Evolutionary conservation across 2,888 invertebrate genomes (phyloP).

Genomic region (Lithophane socia): DNA sequence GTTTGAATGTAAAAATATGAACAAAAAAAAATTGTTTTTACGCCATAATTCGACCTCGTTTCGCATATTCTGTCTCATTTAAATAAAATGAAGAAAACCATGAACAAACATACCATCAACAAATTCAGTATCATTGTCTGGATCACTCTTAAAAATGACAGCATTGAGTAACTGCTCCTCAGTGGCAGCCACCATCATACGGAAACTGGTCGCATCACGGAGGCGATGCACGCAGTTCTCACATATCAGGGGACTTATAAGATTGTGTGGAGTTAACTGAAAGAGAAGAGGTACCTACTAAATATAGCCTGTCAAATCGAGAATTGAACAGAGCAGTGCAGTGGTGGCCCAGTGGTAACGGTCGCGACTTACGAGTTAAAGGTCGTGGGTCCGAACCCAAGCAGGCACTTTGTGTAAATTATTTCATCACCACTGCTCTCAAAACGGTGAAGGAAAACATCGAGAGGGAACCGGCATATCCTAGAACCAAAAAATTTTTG

Average conservation of each 20-base stretch:
- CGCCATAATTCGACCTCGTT: background rate
- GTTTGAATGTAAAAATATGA: too few species aligned
- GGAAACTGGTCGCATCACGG: conserved; percentile 75
- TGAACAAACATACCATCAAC: conserved; percentile 60
- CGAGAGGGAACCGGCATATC: too few species aligned
- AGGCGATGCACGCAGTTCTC: conserved; percentile 72
- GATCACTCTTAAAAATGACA: conserved; percentile 21
- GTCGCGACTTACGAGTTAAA: too few species aligned
- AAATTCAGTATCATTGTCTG: conserved; percentile 69
- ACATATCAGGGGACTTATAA: conserved; percentile 74
- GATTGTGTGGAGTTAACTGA: conserved; percentile 74
- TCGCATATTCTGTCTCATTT: background rate
- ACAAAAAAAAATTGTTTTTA: background rate
- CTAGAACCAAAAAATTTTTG: too few species aligned
- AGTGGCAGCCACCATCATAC: conserved; percentile 71
- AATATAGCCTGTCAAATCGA: too few species aligned
- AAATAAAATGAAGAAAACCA: background rate
- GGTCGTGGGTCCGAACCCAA: too few species aligned
- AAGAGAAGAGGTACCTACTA: conserved; percentile 43
- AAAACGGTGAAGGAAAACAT: too few species aligned
- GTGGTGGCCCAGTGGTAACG: too few species aligned
- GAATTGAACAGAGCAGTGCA: too few species aligned
- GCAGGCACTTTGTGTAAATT: too few species aligned
- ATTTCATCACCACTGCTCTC: too few species aligned
- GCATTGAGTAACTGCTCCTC: conserved; percentile 72